phyloP scores from a whole-genome alignment of 2,797 vertebrate genomes.

The Ficedula albicollis region DNA sequence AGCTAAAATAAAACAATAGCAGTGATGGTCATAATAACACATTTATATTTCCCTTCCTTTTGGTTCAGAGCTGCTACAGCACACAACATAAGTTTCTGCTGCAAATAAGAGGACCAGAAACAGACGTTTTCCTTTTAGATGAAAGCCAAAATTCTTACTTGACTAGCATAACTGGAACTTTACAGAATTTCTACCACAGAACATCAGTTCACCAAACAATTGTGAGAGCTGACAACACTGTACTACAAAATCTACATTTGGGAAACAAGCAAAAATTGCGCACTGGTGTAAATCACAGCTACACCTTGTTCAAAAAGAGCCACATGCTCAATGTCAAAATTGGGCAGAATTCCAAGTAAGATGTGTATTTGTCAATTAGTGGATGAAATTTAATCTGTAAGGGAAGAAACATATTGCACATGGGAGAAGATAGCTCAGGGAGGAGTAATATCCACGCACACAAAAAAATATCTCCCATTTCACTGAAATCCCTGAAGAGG shows the following conservation, averaged over 20 bases:
- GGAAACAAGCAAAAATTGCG: neutral
- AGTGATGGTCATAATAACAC: neutral
- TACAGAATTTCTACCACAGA: neutral
- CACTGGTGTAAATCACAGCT: neutral
- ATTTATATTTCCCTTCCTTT: neutral
- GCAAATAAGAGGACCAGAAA: neutral
- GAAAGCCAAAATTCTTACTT: neutral
- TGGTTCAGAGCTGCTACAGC: neutral
- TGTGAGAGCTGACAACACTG: neutral
- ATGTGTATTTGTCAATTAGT: neutral
- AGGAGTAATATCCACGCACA: neutral
- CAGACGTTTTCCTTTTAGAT: neutral
- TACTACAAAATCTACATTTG: neutral
- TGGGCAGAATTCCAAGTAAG: slow-evolving; percentile 4
- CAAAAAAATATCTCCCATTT: neutral
- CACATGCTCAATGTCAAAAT: neutral
- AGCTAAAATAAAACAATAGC: slow-evolving; percentile 19
- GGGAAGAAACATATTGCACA: neutral
- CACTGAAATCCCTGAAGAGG: neutral
- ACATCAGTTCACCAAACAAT: neutral
- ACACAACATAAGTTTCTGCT: neutral
- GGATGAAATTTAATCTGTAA: neutral
- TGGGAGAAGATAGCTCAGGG: neutral
- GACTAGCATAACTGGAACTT: neutral
- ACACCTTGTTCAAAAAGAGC: neutral